Evolutionary conservation across 2,113 vertebrate genomes (phyloP), one percentile per base, ranked within the genome.

Genomic region (Serinus canaria): DNA sequence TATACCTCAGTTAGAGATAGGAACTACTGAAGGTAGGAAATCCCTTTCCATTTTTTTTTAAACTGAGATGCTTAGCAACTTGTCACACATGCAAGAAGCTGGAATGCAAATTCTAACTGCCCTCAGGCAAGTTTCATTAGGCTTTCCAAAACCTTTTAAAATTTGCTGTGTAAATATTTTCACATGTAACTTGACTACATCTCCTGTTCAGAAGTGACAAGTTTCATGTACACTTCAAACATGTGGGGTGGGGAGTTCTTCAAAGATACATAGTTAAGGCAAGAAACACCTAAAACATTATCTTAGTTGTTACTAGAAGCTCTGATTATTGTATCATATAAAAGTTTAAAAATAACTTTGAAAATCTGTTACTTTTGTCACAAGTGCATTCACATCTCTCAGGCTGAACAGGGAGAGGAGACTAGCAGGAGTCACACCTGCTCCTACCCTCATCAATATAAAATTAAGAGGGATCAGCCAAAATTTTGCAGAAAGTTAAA

Each of bases 141-240:
- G 62, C 55, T 69, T 94, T 92, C 47, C 3, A 25, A 93, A 95
- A 86, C 74, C 60, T 87, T 93, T 93, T 92, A 67, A 83, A 96
- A 92, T 56, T 87, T 92, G 30, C 81, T 72, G 47, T 84, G 80
- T 82, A 96, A 96, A 96, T 94, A 96, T 89, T 91, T 86, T 95
- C 82, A 74, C 70, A 35, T 87, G 62, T 50, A 72, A 84, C 66
- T 83, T 77, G 62, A 77, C 75, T 92, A 20, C 68, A 81, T 64
- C 79, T 81, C 41, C 52, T 44, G n/a, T 59, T 90, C 52, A 94
- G 83, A 93, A 92, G 43, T 5, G 4, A 87, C 43, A 68, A 1
- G 1, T 56, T 86, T 92, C 63, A 72, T 18, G 17, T 62, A n/a
- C 39, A 67, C 58, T 80, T 96, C 77, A 86, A 94, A 91, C 15